Conservation (phyloP, 2,888 invertebrate genomes). For the Nomada lathburiana region DNA sequence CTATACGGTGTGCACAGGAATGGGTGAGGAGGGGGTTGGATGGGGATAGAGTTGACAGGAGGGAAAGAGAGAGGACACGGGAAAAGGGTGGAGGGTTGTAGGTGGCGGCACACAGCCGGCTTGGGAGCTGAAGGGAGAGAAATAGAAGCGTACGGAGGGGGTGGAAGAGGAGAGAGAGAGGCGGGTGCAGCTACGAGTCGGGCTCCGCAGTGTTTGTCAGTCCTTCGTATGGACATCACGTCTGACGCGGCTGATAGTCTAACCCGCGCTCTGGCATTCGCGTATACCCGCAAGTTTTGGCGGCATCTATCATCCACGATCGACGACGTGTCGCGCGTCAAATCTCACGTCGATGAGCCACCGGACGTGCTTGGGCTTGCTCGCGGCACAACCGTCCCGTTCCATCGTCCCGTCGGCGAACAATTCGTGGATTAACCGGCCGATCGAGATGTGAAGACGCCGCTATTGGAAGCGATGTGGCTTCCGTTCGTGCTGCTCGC, state of each 20-base stretch:
- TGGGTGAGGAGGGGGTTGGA: constrained; percentile 51
- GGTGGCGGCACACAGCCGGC: constrained; percentile 70
- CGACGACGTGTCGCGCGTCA: constrained; percentile 49
- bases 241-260: constrained; percentile 70
- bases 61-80: constrained; percentile 42
- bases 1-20: constrained; percentile 46
- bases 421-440: constrained; percentile 38
- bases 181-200: constrained; percentile 72
- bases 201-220: constrained; percentile 80
- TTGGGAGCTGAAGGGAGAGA: constrained; percentile 63
- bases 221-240: constrained; percentile 78
- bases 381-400: constrained; percentile 17
- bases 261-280: constrained; percentile 56
- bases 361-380: constrained; percentile 35
- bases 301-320: constrained; percentile 48
- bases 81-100: constrained; percentile 65
- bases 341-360: constrained; percentile 63
- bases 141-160: constrained; percentile 51
- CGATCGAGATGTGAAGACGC: constrained; percentile 69
- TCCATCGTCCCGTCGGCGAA: constrained; percentile 12
- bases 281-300: constrained; percentile 60
- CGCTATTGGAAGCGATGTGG: constrained; percentile 76
- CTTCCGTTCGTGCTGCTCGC: constrained; percentile 80
- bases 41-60: constrained; percentile 42
- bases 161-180: constrained; percentile 57